A percentile compares a stretch with the other conserved stretches of the same genome.
These are phyloP conservation scores for Trypoxylon attenuatum DNA, from an alignment of 2,888 invertebrate genomes.

Conservation along the genomic window DNA sequence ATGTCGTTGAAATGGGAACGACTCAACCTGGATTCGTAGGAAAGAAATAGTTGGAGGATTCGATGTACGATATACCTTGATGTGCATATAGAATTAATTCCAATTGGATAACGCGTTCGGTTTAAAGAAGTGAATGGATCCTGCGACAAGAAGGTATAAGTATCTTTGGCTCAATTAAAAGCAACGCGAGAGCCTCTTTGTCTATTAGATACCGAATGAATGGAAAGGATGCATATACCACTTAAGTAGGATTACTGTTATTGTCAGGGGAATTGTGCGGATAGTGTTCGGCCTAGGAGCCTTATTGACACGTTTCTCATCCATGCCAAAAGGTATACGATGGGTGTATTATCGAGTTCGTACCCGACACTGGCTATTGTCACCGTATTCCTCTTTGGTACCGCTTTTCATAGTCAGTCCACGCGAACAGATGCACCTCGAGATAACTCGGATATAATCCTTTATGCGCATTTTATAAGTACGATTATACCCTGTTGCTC, in stretches of 20 bases:
- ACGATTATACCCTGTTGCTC: too few species aligned
- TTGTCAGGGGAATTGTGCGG: background rate
- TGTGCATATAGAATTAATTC: too few species aligned
- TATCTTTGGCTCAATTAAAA: background rate
- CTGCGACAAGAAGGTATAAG: background rate
- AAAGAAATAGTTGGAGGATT: background rate
- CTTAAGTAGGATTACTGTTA: constrained; percentile 8
- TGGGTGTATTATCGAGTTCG: constrained; percentile 4
- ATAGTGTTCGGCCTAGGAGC: background rate
- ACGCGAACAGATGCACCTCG: background rate
- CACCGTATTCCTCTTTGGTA: background rate
- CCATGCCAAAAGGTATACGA: background rate
- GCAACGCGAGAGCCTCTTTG: too few species aligned
- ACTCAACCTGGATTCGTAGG: background rate
- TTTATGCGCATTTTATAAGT: too few species aligned
- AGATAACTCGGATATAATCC: background rate
- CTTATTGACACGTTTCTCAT: background rate
- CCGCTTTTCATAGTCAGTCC: background rate
- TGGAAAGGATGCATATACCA: background rate
- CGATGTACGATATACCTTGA: too few species aligned
- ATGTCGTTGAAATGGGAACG: background rate
- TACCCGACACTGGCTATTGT: background rate
- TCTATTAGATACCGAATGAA: background rate
- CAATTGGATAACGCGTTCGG: too few species aligned
- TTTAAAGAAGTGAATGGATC: background rate